Base-by-base conservation (phyloP, 2,888 invertebrate species). In the Dendrolimus houi region DNA sequence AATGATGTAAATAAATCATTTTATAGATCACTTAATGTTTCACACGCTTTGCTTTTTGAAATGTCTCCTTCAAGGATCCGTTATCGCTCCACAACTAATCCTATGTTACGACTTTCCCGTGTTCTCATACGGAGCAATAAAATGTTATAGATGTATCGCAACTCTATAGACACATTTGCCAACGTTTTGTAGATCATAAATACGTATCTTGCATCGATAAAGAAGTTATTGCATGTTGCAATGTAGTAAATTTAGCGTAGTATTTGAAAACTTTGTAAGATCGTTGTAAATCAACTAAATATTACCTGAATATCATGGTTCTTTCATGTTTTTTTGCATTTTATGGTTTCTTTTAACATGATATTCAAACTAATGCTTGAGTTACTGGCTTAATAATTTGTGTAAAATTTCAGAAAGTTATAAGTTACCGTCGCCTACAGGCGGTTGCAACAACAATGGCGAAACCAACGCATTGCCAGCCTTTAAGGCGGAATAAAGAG, bases 101-200 rank as follows among this genome's bases (percentile, higher is more conserved):
- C 72, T 72, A 77, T 74, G 77, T 80, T 77, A 79, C 72, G 70
- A 79, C 74, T 76, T 72, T 75, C 71, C 72, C 71, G 72, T 74
- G 75, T 74, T 75, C 71, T 69, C 77, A 84, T 83, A 81, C 74
- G 71, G 62, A 75, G 77, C 76, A 81, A 84, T 87, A 87, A 87
- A 87, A 83, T 70, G 80, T 78, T 82, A 84, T 83, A 82, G 80
- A 80, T 78, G 76, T 68, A 71, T 81, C 79, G 76, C 68, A 71
- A 70, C 62, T 73, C 74, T 73, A 75, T 74, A 69, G 74, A 74
- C 72, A 76, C 73, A 74, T 76, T 74, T 71, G 71, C 72, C 69
- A 77, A 74, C 77, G 72, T 83, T 84, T 75, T 74, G 75, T 69
- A 71, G 72, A 72, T 77, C 79, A 75, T 86, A 83, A 86, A 84